phyloP scores from a whole-genome alignment of 2,113 vertebrate species.

The Tychaedon coryphoeus region DNA sequence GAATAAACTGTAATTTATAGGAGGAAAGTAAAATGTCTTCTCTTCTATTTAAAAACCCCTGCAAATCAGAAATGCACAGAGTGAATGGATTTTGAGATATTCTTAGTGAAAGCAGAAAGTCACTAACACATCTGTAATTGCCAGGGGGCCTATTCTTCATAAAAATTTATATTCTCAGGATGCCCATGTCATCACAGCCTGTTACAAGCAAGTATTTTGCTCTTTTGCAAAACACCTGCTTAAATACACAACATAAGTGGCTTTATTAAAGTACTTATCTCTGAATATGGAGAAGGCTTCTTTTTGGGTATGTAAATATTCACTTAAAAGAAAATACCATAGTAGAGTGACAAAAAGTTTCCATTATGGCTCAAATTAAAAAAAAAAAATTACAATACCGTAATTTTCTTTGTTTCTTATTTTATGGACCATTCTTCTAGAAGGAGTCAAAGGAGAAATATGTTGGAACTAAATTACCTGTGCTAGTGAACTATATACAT shows the following conservation, averaged over 20 bases:
- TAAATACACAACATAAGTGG: slow-evolving; percentile 56
- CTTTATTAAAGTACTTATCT: slow-evolving; percentile 70
- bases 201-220: slow-evolving; percentile 29
- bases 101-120: slow-evolving; percentile 46
- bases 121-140: slow-evolving; percentile 58
- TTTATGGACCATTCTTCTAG: slow-evolving; percentile 14
- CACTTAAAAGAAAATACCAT: slow-evolving; percentile 69
- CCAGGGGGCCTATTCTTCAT: slow-evolving; percentile 53
- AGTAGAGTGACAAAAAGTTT: slow-evolving; percentile 56
- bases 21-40: not conserved
- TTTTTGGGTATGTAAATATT: slow-evolving; percentile 65
- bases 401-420: slow-evolving; percentile 35
- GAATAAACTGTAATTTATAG: not conserved
- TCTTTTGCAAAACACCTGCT: slow-evolving; percentile 69
- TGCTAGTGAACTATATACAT: slow-evolving; percentile 62
- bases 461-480: slow-evolving; percentile 63
- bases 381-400: slow-evolving; percentile 16
- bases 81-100: not conserved
- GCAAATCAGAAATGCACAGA: slow-evolving; percentile 23
- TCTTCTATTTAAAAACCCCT: not conserved
- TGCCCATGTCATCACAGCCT: slow-evolving; percentile 34
- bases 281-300: slow-evolving; percentile 60
- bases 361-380: not conserved
- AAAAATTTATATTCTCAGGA: slow-evolving; percentile 3
- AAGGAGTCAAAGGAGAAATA: slow-evolving; percentile 56